phyloP scores from a whole-genome alignment of 2,113 vertebrate species.

The Proteles cristata region DNA sequence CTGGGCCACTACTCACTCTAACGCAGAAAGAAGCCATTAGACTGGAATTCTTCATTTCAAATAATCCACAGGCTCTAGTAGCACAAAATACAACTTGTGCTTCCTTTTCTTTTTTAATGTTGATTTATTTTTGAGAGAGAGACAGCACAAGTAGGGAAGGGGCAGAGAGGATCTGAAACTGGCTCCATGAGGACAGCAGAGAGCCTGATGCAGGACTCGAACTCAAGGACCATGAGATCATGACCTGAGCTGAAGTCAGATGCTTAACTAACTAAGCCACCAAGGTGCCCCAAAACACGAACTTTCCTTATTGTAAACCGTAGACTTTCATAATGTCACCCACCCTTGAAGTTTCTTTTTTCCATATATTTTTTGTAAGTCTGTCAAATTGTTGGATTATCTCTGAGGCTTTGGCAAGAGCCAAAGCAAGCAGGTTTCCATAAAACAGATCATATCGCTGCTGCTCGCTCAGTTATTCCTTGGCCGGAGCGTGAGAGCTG shows the following conservation, averaged over 20 bases:
- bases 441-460: not conserved
- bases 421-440: slow-evolving; percentile 36
- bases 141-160: no score
- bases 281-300: no score
- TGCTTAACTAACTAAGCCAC: not conserved
- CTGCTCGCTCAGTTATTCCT: slow-evolving; percentile 54
- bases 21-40: not conserved
- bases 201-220: no score
- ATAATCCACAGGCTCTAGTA: not conserved
- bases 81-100: not conserved
- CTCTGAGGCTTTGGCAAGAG: not conserved
- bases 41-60: not conserved
- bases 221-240: no score
- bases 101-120: no score
- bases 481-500: not conserved
- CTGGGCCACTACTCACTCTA: not conserved
- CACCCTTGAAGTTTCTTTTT: not conserved
- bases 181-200: no score
- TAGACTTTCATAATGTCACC: not conserved
- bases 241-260: not conserved
- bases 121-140: no score
- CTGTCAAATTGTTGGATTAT: slow-evolving; percentile 2
- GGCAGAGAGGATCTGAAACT: no score
- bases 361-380: not conserved
- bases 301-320: not conserved